Evolutionary conservation across 2,888 invertebrate genomes (phyloP).

Genomic region (Clostera curtula): DNA sequence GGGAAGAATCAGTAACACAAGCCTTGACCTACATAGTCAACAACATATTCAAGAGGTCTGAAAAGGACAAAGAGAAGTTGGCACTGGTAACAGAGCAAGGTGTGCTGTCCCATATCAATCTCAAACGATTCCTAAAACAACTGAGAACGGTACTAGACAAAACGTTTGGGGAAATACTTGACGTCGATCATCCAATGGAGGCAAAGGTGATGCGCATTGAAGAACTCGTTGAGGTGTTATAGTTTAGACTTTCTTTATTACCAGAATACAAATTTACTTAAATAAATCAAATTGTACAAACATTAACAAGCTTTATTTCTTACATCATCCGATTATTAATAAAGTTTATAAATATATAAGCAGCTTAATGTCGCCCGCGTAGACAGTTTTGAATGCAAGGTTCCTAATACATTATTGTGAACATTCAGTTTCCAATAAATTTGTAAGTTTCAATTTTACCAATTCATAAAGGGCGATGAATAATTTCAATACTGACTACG

Average conservation of each 20-base stretch:
- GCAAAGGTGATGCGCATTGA: conserved; percentile 44
- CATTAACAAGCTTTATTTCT: conserved; percentile 47
- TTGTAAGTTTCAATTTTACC: no score
- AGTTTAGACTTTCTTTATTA: conserved; percentile 13
- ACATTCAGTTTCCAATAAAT: no score
- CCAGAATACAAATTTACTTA: conserved; percentile 10
- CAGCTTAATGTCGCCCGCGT: conserved; percentile 6
- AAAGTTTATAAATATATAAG: conserved; percentile 21
- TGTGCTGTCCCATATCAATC: conserved; percentile 51
- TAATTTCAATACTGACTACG: no score
- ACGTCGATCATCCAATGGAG: conserved; percentile 20
- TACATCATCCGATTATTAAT: conserved; percentile 16
- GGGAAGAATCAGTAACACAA: conserved; percentile 85
- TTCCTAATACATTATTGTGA: no score
- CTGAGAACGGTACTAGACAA: conserved; percentile 50
- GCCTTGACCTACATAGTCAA: conserved; percentile 78
- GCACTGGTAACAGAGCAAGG: conserved; percentile 68
- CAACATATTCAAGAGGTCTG: conserved; percentile 76
- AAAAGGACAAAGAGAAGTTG: conserved; percentile 76
- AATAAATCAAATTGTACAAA: conserved; percentile 42
- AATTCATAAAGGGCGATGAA: no score
- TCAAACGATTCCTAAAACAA: conserved; percentile 63
- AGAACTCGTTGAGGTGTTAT: conserved; percentile 61
- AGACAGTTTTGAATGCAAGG: no score
- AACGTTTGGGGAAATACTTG: conserved; percentile 34